Base-by-base conservation (phyloP, 2,113 vertebrate genomes). In the Corydoras maculifer region DNA sequence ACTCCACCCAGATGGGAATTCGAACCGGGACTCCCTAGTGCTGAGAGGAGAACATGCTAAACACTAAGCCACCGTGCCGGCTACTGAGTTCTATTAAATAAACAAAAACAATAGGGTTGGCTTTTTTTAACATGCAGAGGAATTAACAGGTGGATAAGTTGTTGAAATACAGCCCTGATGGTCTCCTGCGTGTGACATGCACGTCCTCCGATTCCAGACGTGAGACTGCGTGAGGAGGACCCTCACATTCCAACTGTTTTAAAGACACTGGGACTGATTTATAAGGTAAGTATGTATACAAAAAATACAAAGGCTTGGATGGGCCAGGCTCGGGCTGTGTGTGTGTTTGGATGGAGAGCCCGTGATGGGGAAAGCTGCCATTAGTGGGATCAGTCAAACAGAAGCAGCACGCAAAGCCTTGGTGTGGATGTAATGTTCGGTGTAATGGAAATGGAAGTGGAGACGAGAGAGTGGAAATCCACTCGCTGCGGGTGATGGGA, bases 201-300 rank as follows among this genome's bases (percentile, higher is more conserved):
- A 91, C 86, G 85, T 94, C 91, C 90, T 94, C 92, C 88, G 83
- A 87, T 87, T 91, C 91, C 91, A 93, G 94, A 93, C 92, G 92
- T 89, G 89, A 91, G 91, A 89, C 77, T 78, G 71, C 75, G 59
- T 68, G 71, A 43, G 35, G 35, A 43, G 13, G 13, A 62, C 81
- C 90, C 89, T 77, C 70, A 75, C 59, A 65, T 68, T 77, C 88
- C 71, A 54, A 49, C 62, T 18, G 72, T 32, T 49, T 58, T 69
- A 25, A 25, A 25, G 18, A 25, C 18, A 25, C 18, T 25, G 18
- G 18, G 18, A 25, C 18, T 25, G 18, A 25, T 25, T 25, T 25
- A 25, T 25, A 25, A 25, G 18, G 18, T 25, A 65, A 48, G 43
- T 60, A 81, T 67, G 82, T 74, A 87, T 70, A 87, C 68, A 73